A percentile compares a stretch with the other conserved stretches of the same genome.
Evolutionary conservation across 2,797 vertebrate genomes (phyloP).

Genomic region (Platyrinchus mystaceus): DNA sequence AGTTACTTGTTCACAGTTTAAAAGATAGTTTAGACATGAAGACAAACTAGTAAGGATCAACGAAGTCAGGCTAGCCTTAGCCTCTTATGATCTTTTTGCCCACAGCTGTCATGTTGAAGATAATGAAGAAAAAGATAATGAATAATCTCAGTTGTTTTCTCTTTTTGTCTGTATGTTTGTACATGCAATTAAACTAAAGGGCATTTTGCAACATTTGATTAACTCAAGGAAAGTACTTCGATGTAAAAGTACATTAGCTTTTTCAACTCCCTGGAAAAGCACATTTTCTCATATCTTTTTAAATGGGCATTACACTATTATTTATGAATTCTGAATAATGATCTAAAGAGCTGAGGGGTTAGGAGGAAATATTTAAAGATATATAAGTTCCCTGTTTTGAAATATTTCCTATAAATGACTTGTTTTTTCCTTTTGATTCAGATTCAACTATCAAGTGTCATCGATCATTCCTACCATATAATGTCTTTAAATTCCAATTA

Average conservation of each 20-base stretch:
- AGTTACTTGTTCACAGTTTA: not conserved
- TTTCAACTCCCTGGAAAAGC: not conserved
- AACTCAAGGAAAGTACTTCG: not conserved
- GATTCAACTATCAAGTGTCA: slow-evolving; percentile 17
- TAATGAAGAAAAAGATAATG: not conserved
- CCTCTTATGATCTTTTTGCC: not conserved
- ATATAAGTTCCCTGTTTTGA: not conserved
- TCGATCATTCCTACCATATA: not conserved
- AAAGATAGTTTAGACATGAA: not conserved
- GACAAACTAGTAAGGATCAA: not conserved
- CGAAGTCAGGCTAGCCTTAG: not conserved
- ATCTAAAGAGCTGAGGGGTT: not conserved
- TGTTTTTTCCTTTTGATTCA: not conserved
- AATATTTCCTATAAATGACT: not conserved
- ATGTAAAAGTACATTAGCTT: not conserved
- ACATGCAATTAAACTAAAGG: not conserved
- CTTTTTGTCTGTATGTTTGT: not conserved
- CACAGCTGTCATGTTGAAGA: not conserved
- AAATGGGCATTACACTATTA: not conserved
- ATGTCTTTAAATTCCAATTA: slow-evolving; percentile 47
- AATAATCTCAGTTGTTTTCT: not conserved
- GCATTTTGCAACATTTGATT: not conserved
- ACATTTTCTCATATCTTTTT: not conserved
- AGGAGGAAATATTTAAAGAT: not conserved
- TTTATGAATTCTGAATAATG: not conserved